These are phyloP conservation scores for Epirrhoe alternata DNA, from an alignment of 2,888 invertebrate genomes.

Conservation along the genomic window DNA sequence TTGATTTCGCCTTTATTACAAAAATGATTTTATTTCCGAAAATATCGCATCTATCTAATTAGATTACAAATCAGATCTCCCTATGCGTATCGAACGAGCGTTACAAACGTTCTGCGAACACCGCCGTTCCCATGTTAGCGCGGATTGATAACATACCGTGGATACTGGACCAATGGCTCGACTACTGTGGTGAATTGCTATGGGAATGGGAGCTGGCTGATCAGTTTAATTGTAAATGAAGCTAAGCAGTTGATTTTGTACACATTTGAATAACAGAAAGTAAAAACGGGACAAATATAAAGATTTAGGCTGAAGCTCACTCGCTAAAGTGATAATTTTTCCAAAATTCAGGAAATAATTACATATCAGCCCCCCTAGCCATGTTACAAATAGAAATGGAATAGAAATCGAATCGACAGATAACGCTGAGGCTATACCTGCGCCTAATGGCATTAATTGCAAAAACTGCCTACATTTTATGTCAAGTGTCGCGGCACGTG, in stretches of 20 bases:
- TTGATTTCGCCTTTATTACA: no score
- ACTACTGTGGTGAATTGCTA: slow-evolving; percentile 62
- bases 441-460: no score
- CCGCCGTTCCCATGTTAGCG: slow-evolving; percentile 67
- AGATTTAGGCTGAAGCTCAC: neutral
- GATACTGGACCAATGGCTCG: slow-evolving; percentile 54
- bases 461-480: no score
- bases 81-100: slow-evolving; percentile 60
- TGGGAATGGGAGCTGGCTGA: slow-evolving; percentile 60
- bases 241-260: no score
- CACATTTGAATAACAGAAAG: neutral
- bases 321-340: no score
- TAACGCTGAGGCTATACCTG: no score
- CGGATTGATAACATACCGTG: slow-evolving; percentile 51
- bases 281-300: neutral
- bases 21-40: slow-evolving; percentile 4
- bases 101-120: slow-evolving; percentile 71
- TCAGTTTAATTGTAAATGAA: slow-evolving; percentile 43
- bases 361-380: no score
- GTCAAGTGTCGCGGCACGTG: no score
- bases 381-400: no score
- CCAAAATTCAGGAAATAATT: no score
- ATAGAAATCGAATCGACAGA: no score
- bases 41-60: slow-evolving; percentile 24
- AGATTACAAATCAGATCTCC: slow-evolving; percentile 29